Evolutionary conservation across 2,888 invertebrate species (phyloP), one percentile per base, ranked within the genome.

Genomic region (Amphipyra tragopoginis): DNA sequence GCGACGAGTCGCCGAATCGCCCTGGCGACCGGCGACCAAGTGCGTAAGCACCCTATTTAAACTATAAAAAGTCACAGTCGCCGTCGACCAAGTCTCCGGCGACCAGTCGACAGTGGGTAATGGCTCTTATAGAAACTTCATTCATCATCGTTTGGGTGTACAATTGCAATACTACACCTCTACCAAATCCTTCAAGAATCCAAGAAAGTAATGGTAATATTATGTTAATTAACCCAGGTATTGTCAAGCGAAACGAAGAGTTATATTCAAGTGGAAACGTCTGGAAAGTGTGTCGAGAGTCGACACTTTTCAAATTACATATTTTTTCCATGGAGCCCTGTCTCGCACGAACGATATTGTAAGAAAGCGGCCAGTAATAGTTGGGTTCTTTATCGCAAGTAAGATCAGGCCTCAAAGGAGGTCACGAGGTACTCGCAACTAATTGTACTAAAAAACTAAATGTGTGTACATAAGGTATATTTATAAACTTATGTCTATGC

Each of bases 331-430:
- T 11, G 2, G 9, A 58, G 9, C 55, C 47, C 33, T 49, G 58
- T 72, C 54, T 57, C 11, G 36, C 53, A 75, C 56, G 70, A 70
- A 56, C 47, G 10, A 53, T 47, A 62, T 51, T 53, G 62, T 70
- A 54, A 70, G 48, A 73, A 73, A 63, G 59, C 13, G 55, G 64
- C n/a, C 56, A 66, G 48, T 81, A 71, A 75, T 75, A 56, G 56
- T 58, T 50, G 47, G 59, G 51, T 67, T 65, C 66, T 57, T 80
- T 80, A 80, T 80, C 80, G 76, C 38, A 1, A 15, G 26, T 40
- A n/a, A 66, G 58, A 67, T 65, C 60, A 50, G 36, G 50, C 72
- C 63, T 21, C 21, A 26, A 81, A 79, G 50, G 52, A 60, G 80
- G 79, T 79, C 79, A 80, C 56, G 36, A 50, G 52, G 26, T 54